Evolutionary conservation across 2,113 vertebrate species (phyloP).

Genomic region (Fregata magnificens): DNA sequence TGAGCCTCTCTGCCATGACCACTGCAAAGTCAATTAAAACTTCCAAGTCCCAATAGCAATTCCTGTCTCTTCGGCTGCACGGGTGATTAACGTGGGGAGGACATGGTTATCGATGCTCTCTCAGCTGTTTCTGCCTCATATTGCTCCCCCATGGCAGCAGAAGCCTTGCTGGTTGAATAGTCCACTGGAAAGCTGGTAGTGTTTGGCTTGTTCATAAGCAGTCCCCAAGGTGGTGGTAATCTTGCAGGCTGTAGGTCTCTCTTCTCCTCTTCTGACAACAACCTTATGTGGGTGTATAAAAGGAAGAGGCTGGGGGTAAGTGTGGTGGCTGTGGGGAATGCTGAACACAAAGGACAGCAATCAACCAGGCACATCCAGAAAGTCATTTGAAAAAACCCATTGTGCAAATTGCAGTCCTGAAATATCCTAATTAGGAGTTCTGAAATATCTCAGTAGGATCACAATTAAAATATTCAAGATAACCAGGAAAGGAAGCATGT

Average conservation of each 20-base stretch:
- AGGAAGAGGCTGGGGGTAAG: not conserved
- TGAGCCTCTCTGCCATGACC: not conserved
- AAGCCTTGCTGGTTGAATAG: not conserved
- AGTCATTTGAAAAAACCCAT: not conserved
- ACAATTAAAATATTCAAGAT: not conserved
- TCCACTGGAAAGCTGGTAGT: not conserved
- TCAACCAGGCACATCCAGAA: not conserved
- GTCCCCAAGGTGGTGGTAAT: too few relatives aligned
- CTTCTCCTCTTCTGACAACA: not conserved
- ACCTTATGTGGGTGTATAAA: accelerated
- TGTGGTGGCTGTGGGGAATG: not conserved
- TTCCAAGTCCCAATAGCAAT: not conserved
- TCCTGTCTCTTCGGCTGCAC: not conserved
- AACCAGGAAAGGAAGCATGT: not conserved
- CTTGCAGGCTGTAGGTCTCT: not conserved
- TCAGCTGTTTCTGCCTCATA: not conserved
- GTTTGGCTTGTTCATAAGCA: not conserved
- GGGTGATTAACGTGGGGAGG: not conserved
- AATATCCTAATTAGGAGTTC: not conserved
- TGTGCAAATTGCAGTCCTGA: not conserved
- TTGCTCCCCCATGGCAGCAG: not conserved
- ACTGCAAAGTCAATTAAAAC: not conserved
- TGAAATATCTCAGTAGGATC: not conserved
- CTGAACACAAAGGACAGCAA: not conserved
- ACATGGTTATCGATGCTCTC: not conserved